Base-by-base conservation (phyloP, 2,888 invertebrate genomes). In the Druceiella hillmani region DNA sequence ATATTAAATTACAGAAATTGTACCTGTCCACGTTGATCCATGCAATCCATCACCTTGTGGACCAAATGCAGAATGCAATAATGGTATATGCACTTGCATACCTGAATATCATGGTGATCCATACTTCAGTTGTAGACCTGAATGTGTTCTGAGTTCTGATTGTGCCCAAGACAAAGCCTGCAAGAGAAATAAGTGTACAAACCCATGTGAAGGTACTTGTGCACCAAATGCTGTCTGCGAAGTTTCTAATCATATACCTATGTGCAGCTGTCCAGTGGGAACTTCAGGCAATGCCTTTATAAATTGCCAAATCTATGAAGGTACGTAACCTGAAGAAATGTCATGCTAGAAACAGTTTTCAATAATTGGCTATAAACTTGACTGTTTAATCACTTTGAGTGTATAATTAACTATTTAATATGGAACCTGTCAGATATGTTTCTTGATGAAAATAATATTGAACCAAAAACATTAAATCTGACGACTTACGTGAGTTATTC, bases 121-220 rank as follows among this genome's bases (percentile, higher is more conserved):
- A 9, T 81, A 79, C 52, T 62, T 74, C 34, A 79, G 79, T 33
- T 87, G 87, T 55, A 76, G 84, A 46, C 87, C 87, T 1, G 87
- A 88, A 65, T 88, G 88, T 59, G 74, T 86, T 22, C 66, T 83
- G 4, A 87, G 84, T 57, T 76, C 78, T 0, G 87, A 87, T 48
- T 87, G 87, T 53, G 55, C 77, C 1, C 63, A 75, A 43, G 66
- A 80, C 50, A 78, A 66, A 51, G 82, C 87, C 27, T 91, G 90
- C 56, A 71, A 83, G 17, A 76, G 74, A 47, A 81, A 81, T 50
- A 85, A 83, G 62, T 88, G 88, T 56, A 59, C 58, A 12, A 78
- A 87, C 61, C 87, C 87, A 9, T 87, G 87, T 52, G 61, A 72
- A 25, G 81, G 81, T 48, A 78, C 79, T 11, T 82, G 88, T 59